phyloP scores from a whole-genome alignment of 2,888 invertebrate genomes.

The Polyploca ridens region DNA sequence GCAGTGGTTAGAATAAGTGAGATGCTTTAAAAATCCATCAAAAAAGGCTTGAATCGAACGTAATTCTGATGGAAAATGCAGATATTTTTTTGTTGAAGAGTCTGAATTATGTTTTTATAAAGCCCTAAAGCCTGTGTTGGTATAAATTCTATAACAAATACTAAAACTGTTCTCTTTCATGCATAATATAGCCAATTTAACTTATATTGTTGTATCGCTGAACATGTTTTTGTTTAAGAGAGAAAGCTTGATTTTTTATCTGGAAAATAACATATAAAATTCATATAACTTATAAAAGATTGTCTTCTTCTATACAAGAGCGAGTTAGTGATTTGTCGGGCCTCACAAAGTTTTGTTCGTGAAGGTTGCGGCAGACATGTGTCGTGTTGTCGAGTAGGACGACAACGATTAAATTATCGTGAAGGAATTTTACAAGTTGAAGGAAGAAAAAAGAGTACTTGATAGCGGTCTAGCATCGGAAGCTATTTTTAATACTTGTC shows the following conservation, averaged over 20 bases:
- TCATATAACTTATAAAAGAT: background rate
- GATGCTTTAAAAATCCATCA: background rate
- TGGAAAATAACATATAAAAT: too few species aligned
- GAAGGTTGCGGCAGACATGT: slow-evolving; percentile 1
- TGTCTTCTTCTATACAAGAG: background rate
- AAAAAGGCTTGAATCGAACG: background rate
- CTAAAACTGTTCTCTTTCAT: too few species aligned
- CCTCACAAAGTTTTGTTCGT: background rate
- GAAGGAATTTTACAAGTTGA: background rate
- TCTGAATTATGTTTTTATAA: too few species aligned
- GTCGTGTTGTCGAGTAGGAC: background rate
- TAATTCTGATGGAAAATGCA: background rate
- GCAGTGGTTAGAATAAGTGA: slow-evolving; percentile 6
- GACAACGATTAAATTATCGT: slow-evolving; percentile 3
- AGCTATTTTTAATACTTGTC: too few species aligned
- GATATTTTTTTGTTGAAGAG: background rate
- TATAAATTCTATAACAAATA: too few species aligned
- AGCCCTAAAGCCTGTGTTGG: too few species aligned
- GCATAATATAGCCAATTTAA: too few species aligned
- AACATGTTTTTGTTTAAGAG: too few species aligned
- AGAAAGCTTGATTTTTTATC: too few species aligned
- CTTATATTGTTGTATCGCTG: too few species aligned
- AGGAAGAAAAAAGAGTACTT: background rate
- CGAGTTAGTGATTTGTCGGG: background rate
- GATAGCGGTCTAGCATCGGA: background rate